Evolutionary conservation across 2,888 invertebrate species (phyloP).

Genomic region (Cordilura impudica): DNA sequence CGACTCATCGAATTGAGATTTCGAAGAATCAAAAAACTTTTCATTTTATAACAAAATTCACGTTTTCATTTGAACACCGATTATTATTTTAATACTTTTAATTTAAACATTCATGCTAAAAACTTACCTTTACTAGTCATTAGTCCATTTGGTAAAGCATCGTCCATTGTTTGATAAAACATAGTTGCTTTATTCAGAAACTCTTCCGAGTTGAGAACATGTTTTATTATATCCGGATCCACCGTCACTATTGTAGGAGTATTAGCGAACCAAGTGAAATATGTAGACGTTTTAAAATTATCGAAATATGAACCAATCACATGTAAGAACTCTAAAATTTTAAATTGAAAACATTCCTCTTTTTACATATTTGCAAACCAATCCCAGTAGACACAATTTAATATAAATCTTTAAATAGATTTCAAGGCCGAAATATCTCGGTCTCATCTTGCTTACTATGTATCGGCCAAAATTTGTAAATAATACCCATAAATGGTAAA

Average conservation of each 20-base stretch:
- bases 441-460: conserved; percentile 15
- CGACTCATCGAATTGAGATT: background rate
- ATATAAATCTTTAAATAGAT: background rate
- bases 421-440: background rate
- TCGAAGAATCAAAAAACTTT: background rate
- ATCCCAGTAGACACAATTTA: no score
- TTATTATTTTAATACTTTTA: no score
- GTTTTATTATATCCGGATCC: conserved; percentile 57
- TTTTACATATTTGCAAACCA: no score
- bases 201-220: conserved; percentile 54
- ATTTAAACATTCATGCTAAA: no score
- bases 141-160: conserved; percentile 43
- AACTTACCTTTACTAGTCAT: conserved; percentile 51
- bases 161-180: conserved; percentile 35
- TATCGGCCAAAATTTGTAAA: conserved; percentile 26
- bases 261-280: conserved; percentile 54
- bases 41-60: no score
- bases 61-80: background rate
- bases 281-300: conserved; percentile 19
- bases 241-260: conserved; percentile 54
- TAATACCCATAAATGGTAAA: conserved; percentile 40
- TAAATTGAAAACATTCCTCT: background rate
- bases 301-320: conserved; percentile 29
- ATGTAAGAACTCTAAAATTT: conserved; percentile 6
- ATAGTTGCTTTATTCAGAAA: conserved; percentile 57